Evolutionary conservation across 2,888 invertebrate species (phyloP).

Genomic region (Tinea pellionella): DNA sequence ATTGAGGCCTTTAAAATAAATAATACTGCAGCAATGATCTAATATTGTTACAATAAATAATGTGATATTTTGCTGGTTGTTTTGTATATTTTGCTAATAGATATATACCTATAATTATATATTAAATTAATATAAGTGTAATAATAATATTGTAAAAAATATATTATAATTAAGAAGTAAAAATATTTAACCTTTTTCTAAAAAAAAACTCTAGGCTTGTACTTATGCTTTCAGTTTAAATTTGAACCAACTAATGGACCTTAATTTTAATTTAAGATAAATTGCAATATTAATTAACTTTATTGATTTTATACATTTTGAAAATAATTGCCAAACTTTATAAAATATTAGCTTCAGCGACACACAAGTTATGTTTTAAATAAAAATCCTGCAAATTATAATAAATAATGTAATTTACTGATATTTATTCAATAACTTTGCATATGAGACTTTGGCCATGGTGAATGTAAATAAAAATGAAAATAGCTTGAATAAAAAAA

Average conservation of each 20-base stretch:
- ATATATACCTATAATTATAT: conserved; percentile 16
- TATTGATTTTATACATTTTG: background rate
- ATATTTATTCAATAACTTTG: no score
- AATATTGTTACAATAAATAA: conserved; percentile 17
- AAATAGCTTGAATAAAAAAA: conserved; percentile 1
- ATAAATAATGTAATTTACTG: no score
- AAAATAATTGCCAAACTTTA: no score
- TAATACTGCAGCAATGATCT: background rate
- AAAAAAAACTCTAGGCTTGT: background rate
- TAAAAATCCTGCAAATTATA: no score
- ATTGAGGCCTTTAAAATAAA: background rate
- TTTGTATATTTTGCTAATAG: conserved; percentile 35
- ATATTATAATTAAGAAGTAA: background rate
- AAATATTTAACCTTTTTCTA: background rate
- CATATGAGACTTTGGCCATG: background rate
- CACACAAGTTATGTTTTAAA: no score
- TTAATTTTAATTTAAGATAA: background rate
- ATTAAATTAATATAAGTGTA: conserved; percentile 15
- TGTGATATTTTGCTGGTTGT: conserved; percentile 59
- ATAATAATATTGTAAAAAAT: background rate
- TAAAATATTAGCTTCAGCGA: no score
- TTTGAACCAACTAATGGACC: background rate
- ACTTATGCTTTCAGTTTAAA: background rate
- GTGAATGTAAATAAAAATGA: background rate
- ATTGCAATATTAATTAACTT: background rate